Evolutionary conservation across 2,888 invertebrate species (phyloP), one percentile per base, ranked within the genome.

Genomic region (Oxystoma pomonae): DNA sequence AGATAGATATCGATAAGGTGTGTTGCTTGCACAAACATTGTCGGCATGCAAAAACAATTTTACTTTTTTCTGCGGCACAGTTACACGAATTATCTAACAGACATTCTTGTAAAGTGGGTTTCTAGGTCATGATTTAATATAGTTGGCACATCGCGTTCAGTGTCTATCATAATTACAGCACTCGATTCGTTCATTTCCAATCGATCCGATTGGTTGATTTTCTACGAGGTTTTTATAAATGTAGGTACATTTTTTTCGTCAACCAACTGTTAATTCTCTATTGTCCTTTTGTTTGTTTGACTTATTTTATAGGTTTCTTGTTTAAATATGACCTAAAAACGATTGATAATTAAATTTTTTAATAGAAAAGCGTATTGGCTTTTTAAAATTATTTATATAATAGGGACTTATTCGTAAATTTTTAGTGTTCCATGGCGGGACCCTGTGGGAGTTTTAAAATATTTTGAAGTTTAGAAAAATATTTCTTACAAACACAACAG

Each of bases 51-150:
- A 35, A 35, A 35, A 35, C 35, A 35, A 35, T 35, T 35, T 35
- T 35, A 35, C 35, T 35, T 35, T 35, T 35, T 35, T 35, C 35
- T 35, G 35, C 35, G 35, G 35, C 35, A 35, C 35, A 35, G 35
- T 35, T 58, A 60, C 60, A 61, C 60, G 59, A 65, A 67, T 65
- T 67, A 67, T 67, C 67, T 67, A 67, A 67, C 65, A 65, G 63
- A 65, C 63, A 65, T 67, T 67, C 67, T 63, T 65, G 35, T 61
- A 60, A 19, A 65, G 63, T 65, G 56, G 67, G 67, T 67, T 67
- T 63, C 53, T 67, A 58, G 67, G 67, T 67, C 67, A 67, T 65
- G 67, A 67, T 65, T 67, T 67, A 67, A 67, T 67, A 67, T 60
- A 52, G 60, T 63, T 62, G 61, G 63, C 62, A 61, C 64, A 64